Evolutionary conservation across 2,888 invertebrate genomes (phyloP).

Genomic region (Ypsolopha scabrella): DNA sequence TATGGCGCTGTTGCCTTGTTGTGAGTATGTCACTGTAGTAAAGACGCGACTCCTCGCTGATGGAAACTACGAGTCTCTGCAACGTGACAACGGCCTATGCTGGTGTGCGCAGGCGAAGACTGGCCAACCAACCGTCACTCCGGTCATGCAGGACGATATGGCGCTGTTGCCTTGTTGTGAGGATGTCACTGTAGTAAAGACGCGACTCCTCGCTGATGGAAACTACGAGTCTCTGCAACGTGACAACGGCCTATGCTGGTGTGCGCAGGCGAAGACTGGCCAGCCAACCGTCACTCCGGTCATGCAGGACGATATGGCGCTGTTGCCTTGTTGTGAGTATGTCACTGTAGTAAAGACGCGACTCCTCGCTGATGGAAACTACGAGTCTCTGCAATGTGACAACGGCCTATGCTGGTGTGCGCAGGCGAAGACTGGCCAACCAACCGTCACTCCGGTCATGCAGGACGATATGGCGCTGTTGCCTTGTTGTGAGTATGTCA

Average conservation of each 20-base stretch:
- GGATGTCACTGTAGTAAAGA: conserved; percentile 40
- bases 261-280: conserved; percentile 72
- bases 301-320: conserved; percentile 67
- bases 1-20: conserved; percentile 73
- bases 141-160: conserved; percentile 72
- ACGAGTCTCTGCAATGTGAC: conserved; percentile 74
- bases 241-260: conserved; percentile 77
- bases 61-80: conserved; percentile 77
- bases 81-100: conserved; percentile 73
- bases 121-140: conserved; percentile 67
- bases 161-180: conserved; percentile 74
- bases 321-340: conserved; percentile 75
- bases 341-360: conserved; percentile 38
- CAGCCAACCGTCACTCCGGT: conserved; percentile 66
- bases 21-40: conserved; percentile 57
- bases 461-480: conserved; percentile 68
- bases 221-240: conserved; percentile 76
- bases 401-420: conserved; percentile 78
- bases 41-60: conserved; percentile 73
- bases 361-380: conserved; percentile 79
- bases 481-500: conserved; percentile 73
- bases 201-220: conserved; percentile 76
- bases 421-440: conserved; percentile 70
- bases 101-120: conserved; percentile 76
- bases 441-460: conserved; percentile 65